Evolutionary conservation across 1,140 invertebrate genomes (phyloP).

Genomic region (Rhizoglyphus robini): DNA sequence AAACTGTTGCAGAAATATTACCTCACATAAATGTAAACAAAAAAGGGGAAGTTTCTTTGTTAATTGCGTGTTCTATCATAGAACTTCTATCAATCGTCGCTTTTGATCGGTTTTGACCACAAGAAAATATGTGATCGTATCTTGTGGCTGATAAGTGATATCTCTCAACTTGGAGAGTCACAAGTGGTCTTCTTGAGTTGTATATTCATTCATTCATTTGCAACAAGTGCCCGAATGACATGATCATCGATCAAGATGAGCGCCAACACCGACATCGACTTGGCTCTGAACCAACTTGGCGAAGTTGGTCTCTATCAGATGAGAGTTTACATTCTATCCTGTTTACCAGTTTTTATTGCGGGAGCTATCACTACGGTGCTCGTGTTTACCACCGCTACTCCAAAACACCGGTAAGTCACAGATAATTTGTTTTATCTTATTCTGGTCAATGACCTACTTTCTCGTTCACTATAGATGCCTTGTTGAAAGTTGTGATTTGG

Average conservation of each 20-base stretch:
- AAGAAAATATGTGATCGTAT: too few species aligned
- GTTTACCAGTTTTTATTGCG: constrained; percentile 6
- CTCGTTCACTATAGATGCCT: neutral
- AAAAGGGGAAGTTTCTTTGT: too few species aligned
- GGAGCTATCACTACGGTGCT: neutral
- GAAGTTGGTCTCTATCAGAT: neutral
- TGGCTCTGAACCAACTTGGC: neutral
- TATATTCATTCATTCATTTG: too few species aligned
- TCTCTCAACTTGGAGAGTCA: too few species aligned
- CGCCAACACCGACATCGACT: neutral
- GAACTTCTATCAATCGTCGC: too few species aligned
- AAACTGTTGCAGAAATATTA: too few species aligned
- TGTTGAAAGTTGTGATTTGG: neutral
- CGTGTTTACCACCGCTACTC: constrained; percentile 6
- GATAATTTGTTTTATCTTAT: neutral
- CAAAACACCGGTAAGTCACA: constrained; percentile 1
- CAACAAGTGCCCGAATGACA: too few species aligned
- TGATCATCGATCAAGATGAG: neutral
- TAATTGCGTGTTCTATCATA: too few species aligned
- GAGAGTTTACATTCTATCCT: neutral
- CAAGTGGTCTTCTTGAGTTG: too few species aligned
- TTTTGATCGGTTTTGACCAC: too few species aligned
- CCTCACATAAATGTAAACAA: too few species aligned
- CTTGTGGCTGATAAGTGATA: too few species aligned
- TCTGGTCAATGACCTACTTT: neutral